These are phyloP conservation scores for Drosophila pectinifera DNA, from an alignment of 1,140 invertebrate genomes.

Conservation along the genomic window DNA sequence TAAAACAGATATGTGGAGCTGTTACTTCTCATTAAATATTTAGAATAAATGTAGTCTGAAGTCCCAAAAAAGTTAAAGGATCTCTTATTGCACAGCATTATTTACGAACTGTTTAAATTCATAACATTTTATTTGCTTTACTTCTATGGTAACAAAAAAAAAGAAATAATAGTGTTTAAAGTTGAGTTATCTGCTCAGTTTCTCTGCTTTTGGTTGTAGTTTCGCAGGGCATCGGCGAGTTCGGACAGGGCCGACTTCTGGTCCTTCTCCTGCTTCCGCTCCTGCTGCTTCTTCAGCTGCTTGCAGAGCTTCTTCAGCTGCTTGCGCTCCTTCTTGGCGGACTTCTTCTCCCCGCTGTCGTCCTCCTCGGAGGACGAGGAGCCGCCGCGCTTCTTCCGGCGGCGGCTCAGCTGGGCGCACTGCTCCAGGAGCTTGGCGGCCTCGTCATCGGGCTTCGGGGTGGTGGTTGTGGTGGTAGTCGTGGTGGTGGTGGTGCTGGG, in stretches of 20 bases:
- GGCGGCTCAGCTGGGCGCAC: constrained; percentile 53
- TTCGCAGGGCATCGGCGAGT: constrained; percentile 50
- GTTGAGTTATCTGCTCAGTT: constrained; percentile 8
- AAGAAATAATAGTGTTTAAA: not conserved
- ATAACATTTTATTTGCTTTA: not conserved
- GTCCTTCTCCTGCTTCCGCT: constrained; percentile 48
- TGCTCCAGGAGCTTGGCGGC: constrained; percentile 45
- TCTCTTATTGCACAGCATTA: too few relatives aligned
- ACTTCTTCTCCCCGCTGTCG: constrained; percentile 53
- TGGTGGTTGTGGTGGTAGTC: constrained; percentile 30
- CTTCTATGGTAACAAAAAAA: constrained; percentile 10
- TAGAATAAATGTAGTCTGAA: too few relatives aligned
- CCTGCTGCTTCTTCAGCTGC: constrained; percentile 50
- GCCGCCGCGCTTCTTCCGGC: constrained; percentile 59
- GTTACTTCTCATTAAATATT: too few relatives aligned
- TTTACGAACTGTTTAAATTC: not conserved
- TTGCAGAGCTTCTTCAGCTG: constrained; percentile 78
- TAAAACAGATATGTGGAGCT: too few relatives aligned
- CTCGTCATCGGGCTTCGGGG: constrained; percentile 51
- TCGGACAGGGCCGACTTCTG: constrained; percentile 31
- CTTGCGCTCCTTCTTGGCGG: constrained; percentile 68
- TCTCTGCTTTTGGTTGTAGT: constrained; percentile 41
- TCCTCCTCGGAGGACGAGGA: constrained; percentile 69
- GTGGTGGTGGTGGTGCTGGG: constrained; percentile 1
- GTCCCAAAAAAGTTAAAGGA: too few relatives aligned